Percentiles rank a stretch among this genome's conserved stretches.
Evolutionary conservation across 2,113 vertebrate genomes (phyloP).

Genomic region (Mixornis gularis): DNA sequence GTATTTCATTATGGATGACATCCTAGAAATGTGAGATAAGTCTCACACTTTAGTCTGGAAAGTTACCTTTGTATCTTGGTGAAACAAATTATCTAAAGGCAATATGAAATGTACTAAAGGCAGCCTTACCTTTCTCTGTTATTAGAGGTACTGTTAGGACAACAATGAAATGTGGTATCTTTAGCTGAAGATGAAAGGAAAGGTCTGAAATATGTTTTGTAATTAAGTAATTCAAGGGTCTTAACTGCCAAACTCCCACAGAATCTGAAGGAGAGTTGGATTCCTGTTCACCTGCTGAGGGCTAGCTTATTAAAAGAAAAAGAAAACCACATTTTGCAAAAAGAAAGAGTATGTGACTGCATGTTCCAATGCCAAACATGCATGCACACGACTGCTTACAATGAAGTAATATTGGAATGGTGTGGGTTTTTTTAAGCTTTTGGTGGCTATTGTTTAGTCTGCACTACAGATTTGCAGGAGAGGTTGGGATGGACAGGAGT

Average conservation of each 20-base stretch:
- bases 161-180: not conserved
- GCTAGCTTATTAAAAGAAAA: not conserved
- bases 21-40: not conserved
- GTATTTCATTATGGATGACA: not conserved
- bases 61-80: not conserved
- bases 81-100: not conserved
- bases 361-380: not conserved
- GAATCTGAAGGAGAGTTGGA: not conserved
- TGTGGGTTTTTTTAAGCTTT: not conserved
- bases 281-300: not conserved
- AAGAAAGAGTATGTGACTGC: not conserved
- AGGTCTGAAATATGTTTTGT: not conserved
- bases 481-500: not conserved
- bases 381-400: not conserved
- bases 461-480: not conserved
- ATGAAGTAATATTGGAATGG: not conserved
- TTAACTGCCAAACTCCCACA: not conserved
- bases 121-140: not conserved
- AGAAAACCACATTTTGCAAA: not conserved
- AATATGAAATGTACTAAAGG: not conserved
- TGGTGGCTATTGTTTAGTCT: not conserved
- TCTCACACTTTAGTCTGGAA: not conserved
- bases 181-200: not conserved
- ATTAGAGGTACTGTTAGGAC: not conserved
- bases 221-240: not conserved